phyloP scores from a whole-genome alignment of 2,797 vertebrate genomes.

The Urocyon cinereoargenteus region DNA sequence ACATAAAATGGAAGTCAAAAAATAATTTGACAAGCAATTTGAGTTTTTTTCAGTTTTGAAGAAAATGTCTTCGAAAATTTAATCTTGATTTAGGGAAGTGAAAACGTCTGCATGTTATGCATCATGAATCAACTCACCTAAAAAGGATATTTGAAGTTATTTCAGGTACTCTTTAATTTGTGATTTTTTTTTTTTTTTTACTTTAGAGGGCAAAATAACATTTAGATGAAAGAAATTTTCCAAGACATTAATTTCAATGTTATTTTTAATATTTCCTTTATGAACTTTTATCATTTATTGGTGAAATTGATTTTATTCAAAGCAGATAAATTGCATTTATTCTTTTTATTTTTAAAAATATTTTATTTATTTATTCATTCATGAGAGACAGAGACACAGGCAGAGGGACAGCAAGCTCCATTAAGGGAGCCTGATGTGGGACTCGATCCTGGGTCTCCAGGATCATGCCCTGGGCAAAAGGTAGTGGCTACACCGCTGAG shows the following conservation, averaged over 20 bases:
- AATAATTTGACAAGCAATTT: slow-evolving; percentile 72
- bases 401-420: too few relatives aligned
- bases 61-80: slow-evolving; percentile 75
- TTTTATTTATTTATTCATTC: too few relatives aligned
- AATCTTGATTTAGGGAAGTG: slow-evolving; percentile 59
- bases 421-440: too few relatives aligned
- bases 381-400: too few relatives aligned
- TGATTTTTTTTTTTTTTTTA: neutral
- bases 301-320: slow-evolving; percentile 43
- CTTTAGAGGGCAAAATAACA: slow-evolving; percentile 9
- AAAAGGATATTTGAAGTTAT: slow-evolving; percentile 32
- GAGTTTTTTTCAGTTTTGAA: slow-evolving; percentile 25
- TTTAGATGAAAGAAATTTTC: neutral
- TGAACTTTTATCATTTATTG: slow-evolving; percentile 12
- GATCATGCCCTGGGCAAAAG: too few relatives aligned
- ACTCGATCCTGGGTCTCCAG: too few relatives aligned
- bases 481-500: too few relatives aligned
- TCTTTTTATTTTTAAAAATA: too few relatives aligned
- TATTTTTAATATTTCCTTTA: slow-evolving; percentile 31
- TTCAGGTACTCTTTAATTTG: slow-evolving; percentile 24
- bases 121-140: neutral
- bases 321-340: slow-evolving; percentile 57
- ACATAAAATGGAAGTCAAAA: slow-evolving; percentile 72
- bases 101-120: neutral
- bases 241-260: neutral